phyloP scores from a whole-genome alignment of 2,797 vertebrate genomes.

The Pantherophis alleghaniensis region DNA sequence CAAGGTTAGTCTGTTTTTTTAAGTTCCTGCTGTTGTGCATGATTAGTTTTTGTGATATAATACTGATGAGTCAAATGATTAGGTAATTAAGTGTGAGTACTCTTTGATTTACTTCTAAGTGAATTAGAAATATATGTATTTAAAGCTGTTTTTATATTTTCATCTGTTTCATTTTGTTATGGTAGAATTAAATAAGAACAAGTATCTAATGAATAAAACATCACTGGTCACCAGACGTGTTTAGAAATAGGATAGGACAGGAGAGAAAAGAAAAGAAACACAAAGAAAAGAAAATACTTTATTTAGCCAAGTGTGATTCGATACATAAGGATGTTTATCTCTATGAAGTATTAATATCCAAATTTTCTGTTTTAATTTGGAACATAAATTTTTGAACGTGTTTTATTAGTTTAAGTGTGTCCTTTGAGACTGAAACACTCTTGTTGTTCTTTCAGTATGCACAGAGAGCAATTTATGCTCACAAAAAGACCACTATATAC shows the following conservation, averaged over 20 bases:
- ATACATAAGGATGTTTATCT: not conserved
- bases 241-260: too few relatives aligned
- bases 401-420: not conserved
- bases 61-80: not conserved
- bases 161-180: not conserved
- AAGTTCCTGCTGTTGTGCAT: not conserved
- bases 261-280: too few relatives aligned
- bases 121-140: not conserved
- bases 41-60: constrained; percentile 3
- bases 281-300: too few relatives aligned
- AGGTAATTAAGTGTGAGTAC: not conserved
- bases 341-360: not conserved
- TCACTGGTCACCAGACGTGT: not conserved
- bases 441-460: not conserved
- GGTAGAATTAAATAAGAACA: not conserved
- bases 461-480: not conserved
- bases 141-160: constrained; percentile 3
- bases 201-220: not conserved
- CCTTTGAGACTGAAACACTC: not conserved
- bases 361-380: not conserved
- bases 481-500: not conserved
- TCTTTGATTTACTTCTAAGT: not conserved
- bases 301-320: not conserved
- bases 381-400: not conserved
- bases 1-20: constrained; percentile 68